These are phyloP conservation scores for Mycalesis mineus DNA, from an alignment of 2,888 invertebrate genomes.

Conservation along the genomic window DNA sequence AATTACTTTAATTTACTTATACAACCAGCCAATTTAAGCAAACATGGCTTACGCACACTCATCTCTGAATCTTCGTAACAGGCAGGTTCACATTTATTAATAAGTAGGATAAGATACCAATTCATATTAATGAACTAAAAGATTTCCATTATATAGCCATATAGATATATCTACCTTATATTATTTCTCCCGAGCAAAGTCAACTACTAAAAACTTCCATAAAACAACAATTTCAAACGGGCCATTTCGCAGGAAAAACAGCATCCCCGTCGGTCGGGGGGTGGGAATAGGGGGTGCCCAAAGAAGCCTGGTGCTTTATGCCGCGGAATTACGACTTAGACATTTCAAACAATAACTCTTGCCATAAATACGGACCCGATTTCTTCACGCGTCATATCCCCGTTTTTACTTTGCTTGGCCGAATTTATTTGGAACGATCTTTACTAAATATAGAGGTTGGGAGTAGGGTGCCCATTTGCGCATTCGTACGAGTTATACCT, in stretches of 20 bases:
- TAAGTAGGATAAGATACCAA: neutral
- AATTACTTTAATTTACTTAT: too few species aligned
- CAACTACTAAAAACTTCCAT: conserved; percentile 78
- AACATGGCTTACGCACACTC: too few species aligned
- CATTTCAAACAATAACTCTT: conserved; percentile 78
- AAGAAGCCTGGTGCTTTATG: conserved; percentile 74
- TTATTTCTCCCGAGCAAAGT: conserved; percentile 68
- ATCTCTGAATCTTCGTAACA: too few species aligned
- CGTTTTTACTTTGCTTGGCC: conserved; percentile 58
- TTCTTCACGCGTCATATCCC: conserved; percentile 76
- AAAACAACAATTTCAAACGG: conserved; percentile 78
- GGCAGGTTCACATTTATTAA: too few species aligned
- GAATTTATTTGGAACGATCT: conserved; percentile 14
- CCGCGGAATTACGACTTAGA: conserved; percentile 77
- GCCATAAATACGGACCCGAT: conserved; percentile 74
- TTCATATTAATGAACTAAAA: conserved; percentile 43
- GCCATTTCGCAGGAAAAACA: conserved; percentile 77
- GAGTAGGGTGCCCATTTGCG: too few species aligned
- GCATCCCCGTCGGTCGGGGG: conserved; percentile 57
- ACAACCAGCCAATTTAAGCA: too few species aligned
- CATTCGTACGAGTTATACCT: too few species aligned
- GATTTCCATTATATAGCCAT: conserved; percentile 60
- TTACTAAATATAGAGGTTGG: neutral
- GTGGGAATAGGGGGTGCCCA: conserved; percentile 44
- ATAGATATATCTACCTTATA: conserved; percentile 33